Base-by-base conservation (phyloP, 2,113 vertebrate genomes). In the Scomber scombrus region DNA sequence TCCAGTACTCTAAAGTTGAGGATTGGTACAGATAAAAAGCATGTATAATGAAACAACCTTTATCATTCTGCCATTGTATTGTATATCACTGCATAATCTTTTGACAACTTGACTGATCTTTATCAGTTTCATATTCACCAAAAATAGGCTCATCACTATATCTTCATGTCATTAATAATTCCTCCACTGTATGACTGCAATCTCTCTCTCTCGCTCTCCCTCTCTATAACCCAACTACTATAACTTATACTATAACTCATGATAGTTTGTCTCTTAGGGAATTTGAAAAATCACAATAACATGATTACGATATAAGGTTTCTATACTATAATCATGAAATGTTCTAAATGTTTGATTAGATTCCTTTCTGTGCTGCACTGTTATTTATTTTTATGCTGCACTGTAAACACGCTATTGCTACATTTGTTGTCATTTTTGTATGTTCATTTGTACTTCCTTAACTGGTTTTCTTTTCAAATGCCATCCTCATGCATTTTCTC, bases 21-120 rank as follows among this genome's bases (percentile, higher is more conserved):
- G 54, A 58, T 31, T 34, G 26, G 40, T 46, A 10, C n/a, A 31
- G 60, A 75, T 71, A 49, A 66, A 72, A 57, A 55, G 13, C 23
- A 40, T 46, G 29, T 54, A 29, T 3, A 34, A 54, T 21, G 49
- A 34, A 34, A 52, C 51, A 23, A 4, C 23, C 31, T 68, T 49
- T 23, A 72, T 63, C 40, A 45, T 47, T 43, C 51, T 66, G 31
- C 43, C 1, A 1, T 58, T 13, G 40, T 49, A 11, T 52, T 60
- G 15, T 47, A 7, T 52, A 21, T 43, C 31, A 60, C 31, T 58
- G 21, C 57, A 65, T 18, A 26, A 52, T 52, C 1, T 55, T 10
- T 21, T 40, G 8, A 9, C 15, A 47, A 45, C 45, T 16, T 8
- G n/a, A 45, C 12, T 61, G 23, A 26, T 26, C 21, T 18, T 65